phyloP scores from a whole-genome alignment of 1,140 invertebrate species.

The Trichonephila clavipes region DNA sequence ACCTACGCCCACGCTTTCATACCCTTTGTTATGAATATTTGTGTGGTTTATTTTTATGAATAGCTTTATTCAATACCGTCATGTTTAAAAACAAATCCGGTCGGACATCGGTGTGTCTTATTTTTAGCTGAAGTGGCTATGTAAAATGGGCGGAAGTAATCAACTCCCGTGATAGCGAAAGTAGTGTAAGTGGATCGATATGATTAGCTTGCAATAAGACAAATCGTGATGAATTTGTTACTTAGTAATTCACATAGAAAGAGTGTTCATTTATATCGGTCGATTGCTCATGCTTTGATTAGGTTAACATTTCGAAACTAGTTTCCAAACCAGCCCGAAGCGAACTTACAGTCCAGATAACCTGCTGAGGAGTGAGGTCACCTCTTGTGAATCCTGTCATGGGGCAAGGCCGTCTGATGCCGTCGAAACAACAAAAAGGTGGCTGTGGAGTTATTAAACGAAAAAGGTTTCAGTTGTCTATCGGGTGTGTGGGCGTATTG shows the following conservation, averaged over 20 bases:
- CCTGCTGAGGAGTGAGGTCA: conserved; percentile 11
- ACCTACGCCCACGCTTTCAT: too few species aligned
- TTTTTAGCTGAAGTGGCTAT: too few species aligned
- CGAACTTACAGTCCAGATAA: background rate
- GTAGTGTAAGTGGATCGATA: background rate
- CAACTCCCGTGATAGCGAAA: background rate
- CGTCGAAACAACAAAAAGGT: background rate
- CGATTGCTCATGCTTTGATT: conserved; percentile 3
- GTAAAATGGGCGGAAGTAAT: background rate
- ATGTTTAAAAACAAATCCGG: too few species aligned
- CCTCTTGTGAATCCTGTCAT: conserved; percentile 8
- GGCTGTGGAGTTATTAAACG: background rate
- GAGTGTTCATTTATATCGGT: conserved; percentile 9
- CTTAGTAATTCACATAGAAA: background rate
- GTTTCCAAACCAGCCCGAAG: background rate
- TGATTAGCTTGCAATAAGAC: background rate
- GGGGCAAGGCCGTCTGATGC: conserved; percentile 6
- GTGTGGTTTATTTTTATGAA: too few species aligned
- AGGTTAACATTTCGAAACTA: background rate
- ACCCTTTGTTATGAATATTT: too few species aligned
- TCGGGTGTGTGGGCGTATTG: background rate
- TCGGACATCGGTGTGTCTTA: too few species aligned
- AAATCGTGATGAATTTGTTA: background rate
- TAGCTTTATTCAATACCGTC: too few species aligned
- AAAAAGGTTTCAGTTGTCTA: background rate